These are phyloP conservation scores for Rhynchotus rufescens DNA, from an alignment of 2,797 vertebrate genomes.

Conservation along the genomic window DNA sequence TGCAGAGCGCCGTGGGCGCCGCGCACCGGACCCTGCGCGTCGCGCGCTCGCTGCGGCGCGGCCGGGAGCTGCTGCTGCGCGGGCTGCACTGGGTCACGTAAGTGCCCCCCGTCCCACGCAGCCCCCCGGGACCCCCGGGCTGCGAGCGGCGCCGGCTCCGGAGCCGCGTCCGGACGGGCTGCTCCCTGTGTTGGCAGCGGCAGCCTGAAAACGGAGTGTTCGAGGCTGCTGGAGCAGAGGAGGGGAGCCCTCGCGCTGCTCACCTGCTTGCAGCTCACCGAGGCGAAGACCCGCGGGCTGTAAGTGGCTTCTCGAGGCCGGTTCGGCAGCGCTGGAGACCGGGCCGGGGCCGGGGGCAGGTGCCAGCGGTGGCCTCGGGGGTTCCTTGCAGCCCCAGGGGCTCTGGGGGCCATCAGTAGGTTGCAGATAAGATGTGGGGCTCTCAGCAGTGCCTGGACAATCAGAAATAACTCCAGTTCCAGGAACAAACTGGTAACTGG, in stretches of 20 bases:
- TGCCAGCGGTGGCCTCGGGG: too few species aligned
- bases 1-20: slow-evolving; percentile 83
- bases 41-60: slow-evolving; percentile 75
- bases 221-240: slow-evolving; percentile 57
- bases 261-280: slow-evolving; percentile 27
- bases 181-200: slow-evolving; percentile 19
- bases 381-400: neutral
- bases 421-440: rapidly evolving
- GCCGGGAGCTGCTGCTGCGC: slow-evolving; percentile 84
- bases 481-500: neutral
- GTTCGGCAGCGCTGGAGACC: neutral
- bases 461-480: neutral
- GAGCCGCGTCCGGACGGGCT: neutral
- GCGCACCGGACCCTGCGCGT: slow-evolving; percentile 88
- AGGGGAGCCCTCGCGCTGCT: slow-evolving; percentile 29
- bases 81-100: slow-evolving; percentile 90
- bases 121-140: neutral
- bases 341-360: neutral
- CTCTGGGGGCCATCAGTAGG: neutral
- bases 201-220: slow-evolving; percentile 45
- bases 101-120: slow-evolving; percentile 50
- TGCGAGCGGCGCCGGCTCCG: neutral
- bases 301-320: slow-evolving; percentile 6
- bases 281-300: slow-evolving; percentile 4
- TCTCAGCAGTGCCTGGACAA: neutral